Conservation (phyloP, 1,140 invertebrate genomes). For the Bradysia coprophila region DNA sequence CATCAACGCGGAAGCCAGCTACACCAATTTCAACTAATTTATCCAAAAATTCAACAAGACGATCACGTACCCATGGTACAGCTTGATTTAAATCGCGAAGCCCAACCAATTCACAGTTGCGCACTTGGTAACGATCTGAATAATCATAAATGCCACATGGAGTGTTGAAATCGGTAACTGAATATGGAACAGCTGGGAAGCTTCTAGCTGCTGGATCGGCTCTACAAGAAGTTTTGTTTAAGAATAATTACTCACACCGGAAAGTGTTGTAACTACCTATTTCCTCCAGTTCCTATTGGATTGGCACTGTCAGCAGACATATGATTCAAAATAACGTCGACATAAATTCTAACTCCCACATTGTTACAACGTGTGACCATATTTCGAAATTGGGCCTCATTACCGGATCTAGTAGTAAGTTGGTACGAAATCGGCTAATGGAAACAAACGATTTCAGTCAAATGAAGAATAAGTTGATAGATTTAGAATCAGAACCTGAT, state of each 20-base stretch:
- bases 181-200: slow-evolving; percentile 31
- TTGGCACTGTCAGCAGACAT: slow-evolving; percentile 42
- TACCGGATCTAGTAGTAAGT: slow-evolving; percentile 52
- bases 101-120: slow-evolving; percentile 49
- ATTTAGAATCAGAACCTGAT: too few species aligned
- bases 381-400: slow-evolving; percentile 36
- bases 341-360: slow-evolving; percentile 50
- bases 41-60: slow-evolving; percentile 47
- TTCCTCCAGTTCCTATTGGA: slow-evolving; percentile 12
- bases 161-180: slow-evolving; percentile 26
- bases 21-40: slow-evolving; percentile 49
- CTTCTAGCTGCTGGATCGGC: slow-evolving; percentile 26
- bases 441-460: too few species aligned
- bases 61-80: slow-evolving; percentile 38
- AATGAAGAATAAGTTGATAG: too few species aligned
- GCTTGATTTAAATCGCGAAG: slow-evolving; percentile 50
- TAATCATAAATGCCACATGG: slow-evolving; percentile 30
- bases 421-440: slow-evolving; percentile 71
- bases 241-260: too few species aligned
- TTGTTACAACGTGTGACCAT: slow-evolving; percentile 51
- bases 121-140: slow-evolving; percentile 29
- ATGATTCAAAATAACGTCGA: slow-evolving; percentile 55
- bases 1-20: slow-evolving; percentile 55
- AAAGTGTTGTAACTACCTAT: too few species aligned
- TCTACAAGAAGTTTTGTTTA: too few species aligned